Evolutionary conservation across 64 coral and sea anemone species (phyloP).

Genomic region (Dendrophyllia cribrosa): DNA sequence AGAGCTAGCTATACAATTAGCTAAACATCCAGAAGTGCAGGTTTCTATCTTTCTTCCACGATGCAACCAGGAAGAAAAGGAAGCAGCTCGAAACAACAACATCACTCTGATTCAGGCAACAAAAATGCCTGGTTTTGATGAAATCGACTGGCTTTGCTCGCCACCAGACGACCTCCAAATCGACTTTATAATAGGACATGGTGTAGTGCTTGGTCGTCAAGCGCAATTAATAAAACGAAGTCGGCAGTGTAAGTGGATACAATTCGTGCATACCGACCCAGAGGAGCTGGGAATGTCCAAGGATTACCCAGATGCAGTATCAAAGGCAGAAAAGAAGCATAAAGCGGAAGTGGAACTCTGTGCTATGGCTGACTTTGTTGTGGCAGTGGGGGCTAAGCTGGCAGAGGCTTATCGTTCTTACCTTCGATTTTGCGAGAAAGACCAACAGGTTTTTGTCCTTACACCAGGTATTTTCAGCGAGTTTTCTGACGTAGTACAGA

Average conservation of each 20-base stretch:
- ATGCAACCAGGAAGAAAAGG: not conserved
- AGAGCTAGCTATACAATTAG: not conserved
- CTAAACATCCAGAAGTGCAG: not conserved
- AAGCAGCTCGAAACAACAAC: not conserved
- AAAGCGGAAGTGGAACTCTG: not conserved
- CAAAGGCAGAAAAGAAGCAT: not conserved
- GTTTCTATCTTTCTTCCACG: not conserved
- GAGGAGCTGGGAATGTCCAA: slow-evolving; percentile 5
- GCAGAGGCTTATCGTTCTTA: not conserved
- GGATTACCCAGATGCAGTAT: not conserved
- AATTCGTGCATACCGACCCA: not conserved
- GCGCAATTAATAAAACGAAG: not conserved
- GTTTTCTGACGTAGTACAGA: not conserved
- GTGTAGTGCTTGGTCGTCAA: not conserved
- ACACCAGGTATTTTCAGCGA: slow-evolving; percentile 10
- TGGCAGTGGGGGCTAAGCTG: slow-evolving; percentile 8
- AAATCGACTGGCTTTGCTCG: not conserved
- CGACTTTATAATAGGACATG: slow-evolving; percentile 10
- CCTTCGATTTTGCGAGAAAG: not conserved
- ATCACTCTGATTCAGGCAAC: not conserved
- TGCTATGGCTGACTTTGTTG: not conserved
- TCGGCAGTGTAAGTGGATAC: not conserved
- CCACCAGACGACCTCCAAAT: not conserved
- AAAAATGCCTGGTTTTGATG: not conserved
- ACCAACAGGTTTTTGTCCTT: not conserved